phyloP scores from a whole-genome alignment of 2,113 vertebrate genomes.

The Neolamprologus fasciatus region DNA sequence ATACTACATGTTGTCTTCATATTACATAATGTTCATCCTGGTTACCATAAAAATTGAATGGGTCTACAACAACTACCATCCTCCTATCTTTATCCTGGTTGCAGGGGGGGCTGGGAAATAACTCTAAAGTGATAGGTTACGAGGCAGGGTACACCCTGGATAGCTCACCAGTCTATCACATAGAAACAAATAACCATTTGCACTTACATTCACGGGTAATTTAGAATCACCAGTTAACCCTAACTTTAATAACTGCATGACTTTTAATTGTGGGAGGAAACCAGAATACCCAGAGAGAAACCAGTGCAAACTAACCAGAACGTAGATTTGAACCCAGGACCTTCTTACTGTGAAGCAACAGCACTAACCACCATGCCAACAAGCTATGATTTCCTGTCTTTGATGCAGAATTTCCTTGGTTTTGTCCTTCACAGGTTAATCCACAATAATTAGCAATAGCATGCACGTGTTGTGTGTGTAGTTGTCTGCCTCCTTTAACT shows the following conservation, averaged over 20 bases:
- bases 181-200: too few relatives aligned
- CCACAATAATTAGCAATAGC: not conserved
- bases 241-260: fast-evolving
- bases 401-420: fast-evolving
- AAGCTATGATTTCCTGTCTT: not conserved
- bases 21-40: too few relatives aligned
- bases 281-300: not conserved
- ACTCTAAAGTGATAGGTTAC: too few relatives aligned
- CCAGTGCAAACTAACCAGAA: not conserved
- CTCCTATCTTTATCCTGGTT: too few relatives aligned
- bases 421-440: not conserved
- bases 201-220: fast-evolving
- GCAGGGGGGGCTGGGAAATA: too few relatives aligned
- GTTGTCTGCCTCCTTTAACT: fast-evolving
- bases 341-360: not conserved
- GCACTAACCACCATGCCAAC: fast-evolving
- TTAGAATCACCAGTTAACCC: too few relatives aligned
- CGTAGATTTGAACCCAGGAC: fast-evolving
- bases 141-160: too few relatives aligned
- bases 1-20: too few relatives aligned
- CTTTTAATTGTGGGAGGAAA: not conserved
- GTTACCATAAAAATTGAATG: too few relatives aligned
- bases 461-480: fast-evolving
- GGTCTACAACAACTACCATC: too few relatives aligned
- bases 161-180: too few relatives aligned